phyloP scores from a whole-genome alignment of 2,797 vertebrate genomes.

The Leontopithecus rosalia region DNA sequence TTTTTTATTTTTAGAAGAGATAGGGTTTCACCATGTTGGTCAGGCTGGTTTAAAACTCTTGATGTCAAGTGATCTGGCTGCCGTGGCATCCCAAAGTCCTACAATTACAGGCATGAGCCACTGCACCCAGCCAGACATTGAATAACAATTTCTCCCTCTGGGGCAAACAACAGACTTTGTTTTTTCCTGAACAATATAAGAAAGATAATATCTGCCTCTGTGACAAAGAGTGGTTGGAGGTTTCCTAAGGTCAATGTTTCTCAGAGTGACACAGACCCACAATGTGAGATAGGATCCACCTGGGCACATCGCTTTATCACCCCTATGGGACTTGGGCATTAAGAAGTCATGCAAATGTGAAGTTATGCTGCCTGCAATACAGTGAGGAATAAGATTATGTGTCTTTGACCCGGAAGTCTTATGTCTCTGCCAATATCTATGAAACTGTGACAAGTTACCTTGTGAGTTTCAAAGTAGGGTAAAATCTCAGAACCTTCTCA shows the following conservation, averaged over 20 bases:
- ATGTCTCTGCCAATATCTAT: too few species aligned
- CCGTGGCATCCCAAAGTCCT: not conserved
- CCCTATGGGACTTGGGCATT: not conserved
- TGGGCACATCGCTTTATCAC: not conserved
- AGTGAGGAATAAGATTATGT: not conserved
- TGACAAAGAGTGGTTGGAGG: not conserved
- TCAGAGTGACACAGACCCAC: not conserved
- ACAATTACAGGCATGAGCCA: not conserved
- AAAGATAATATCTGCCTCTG: not conserved
- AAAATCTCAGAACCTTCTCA: not conserved
- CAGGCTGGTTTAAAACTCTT: not conserved
- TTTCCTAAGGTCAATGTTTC: not conserved
- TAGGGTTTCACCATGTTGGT: not conserved
- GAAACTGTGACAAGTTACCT: not conserved
- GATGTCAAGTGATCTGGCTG: not conserved
- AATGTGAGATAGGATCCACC: not conserved
- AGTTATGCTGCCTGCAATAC: rapidly evolving
- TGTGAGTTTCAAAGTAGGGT: not conserved
- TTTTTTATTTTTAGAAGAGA: not conserved
- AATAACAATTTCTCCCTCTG: not conserved
- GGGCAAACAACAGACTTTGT: not conserved
- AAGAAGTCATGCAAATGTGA: not conserved
- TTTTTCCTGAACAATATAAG: not conserved
- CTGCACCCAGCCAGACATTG: not conserved
- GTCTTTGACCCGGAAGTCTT: not conserved